Percentiles rank a stretch among this genome's conserved stretches.
Evolutionary conservation across 1,140 invertebrate species (phyloP).

Genomic region (Hirudo medicinalis): DNA sequence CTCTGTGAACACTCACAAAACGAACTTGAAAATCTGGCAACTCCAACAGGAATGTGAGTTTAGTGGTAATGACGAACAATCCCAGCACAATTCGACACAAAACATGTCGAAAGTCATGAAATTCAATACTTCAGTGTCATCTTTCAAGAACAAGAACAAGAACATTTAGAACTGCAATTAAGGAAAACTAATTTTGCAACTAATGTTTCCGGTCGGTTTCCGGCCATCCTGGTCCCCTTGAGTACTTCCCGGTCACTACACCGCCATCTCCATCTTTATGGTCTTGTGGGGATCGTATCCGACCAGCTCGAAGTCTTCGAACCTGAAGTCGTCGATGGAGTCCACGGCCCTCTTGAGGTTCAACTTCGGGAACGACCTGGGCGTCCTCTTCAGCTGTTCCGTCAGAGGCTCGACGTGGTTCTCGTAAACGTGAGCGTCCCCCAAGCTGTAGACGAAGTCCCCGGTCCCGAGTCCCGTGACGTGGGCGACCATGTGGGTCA

Average conservation of each 20-base stretch:
- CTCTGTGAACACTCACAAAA: no score
- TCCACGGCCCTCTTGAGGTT: conserved; percentile 56
- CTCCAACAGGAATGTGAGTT: no score
- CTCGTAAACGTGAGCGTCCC: conserved; percentile 88
- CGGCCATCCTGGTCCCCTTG: no score
- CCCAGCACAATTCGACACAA: no score
- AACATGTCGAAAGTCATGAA: no score
- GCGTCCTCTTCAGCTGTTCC: conserved; percentile 62
- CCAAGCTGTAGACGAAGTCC: conserved; percentile 89
- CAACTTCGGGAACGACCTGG: conserved; percentile 69
- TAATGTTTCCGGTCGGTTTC: no score
- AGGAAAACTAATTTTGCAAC: no score
- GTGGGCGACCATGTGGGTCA: conserved; percentile 92
- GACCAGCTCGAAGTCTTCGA: conserved; percentile 73
- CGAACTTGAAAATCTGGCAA: no score
- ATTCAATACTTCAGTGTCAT: no score
- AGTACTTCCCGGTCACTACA: conserved; percentile 45
- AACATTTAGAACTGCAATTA: no score
- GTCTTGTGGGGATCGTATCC: conserved; percentile 79
- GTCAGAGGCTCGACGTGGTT: conserved; percentile 78
- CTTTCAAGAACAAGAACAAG: no score
- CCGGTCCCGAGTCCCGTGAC: conserved; percentile 78
- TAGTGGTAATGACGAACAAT: no score
- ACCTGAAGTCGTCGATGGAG: conserved; percentile 76
- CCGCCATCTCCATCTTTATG: conserved; percentile 91